Evolutionary conservation across 1,140 invertebrate species (phyloP), one percentile per base, ranked within the genome.

Genomic region (Microplitis demolitor): DNA sequence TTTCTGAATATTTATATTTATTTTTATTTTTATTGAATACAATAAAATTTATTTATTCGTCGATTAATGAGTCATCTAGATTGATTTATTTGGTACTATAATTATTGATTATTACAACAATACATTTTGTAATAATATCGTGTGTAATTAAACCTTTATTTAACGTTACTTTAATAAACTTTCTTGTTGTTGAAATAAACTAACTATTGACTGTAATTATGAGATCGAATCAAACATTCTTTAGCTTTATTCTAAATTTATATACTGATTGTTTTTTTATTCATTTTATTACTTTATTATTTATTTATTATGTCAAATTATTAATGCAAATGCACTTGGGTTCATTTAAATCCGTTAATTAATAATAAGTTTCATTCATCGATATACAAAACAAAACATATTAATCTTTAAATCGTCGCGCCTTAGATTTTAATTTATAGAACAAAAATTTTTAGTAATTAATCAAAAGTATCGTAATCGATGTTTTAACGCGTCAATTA

Each of bases 131-230:
- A 45, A 45, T 45, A 45, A 45, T 45, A 45, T 45, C 11, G 8
- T 45, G 11, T 6, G 4, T 45, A 9, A 45, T 45, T 45, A 64
- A 45, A 45, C 60, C 24, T 35, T 37, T 39, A 24, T 24, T 24
- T 24, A 45, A 11, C 8, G 39, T 45, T 45, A 45, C 39, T 45
- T 45, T 45, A 45, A 45, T 45, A 45, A 45, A 45, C 8, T 45
- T 45, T 45, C 31, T 62, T 61, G 37, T 45, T 67, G 24, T 61
- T 45, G 35, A 60, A 45, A 66, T 71, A 50, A 45, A 66, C 69
- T 71, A 74, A 63, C 69, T 74, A 74, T 71, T 74, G 73, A 74
- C 73, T 74, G 73, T 33, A 34, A 61, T 35, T 74, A 71, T 74
- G 73, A 74, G 54, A 71, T 74, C 73, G 56, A 64, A 50, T 37